Evolutionary conservation across 2,113 vertebrate genomes (phyloP).

Genomic region (Hyperoodon ampullatus): DNA sequence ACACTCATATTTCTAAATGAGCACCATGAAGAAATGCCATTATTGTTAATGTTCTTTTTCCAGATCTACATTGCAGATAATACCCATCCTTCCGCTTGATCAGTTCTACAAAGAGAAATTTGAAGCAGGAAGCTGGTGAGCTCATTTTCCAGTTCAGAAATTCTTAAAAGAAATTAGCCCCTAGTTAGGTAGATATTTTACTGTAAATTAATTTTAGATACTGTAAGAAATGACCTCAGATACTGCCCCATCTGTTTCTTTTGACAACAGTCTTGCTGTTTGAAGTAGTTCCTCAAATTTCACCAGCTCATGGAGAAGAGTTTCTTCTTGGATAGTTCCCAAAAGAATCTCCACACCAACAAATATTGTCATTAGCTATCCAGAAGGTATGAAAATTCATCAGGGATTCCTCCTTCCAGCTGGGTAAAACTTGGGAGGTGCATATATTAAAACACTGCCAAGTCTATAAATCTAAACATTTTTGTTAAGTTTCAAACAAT

Average conservation of each 20-base stretch:
- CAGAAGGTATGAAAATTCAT: slow-evolving; percentile 48
- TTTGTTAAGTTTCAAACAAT: background rate
- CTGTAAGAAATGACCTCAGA: slow-evolving; percentile 50
- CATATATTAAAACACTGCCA: slow-evolving; percentile 39
- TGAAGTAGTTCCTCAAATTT: slow-evolving; percentile 56
- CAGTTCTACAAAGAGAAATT: slow-evolving; percentile 65
- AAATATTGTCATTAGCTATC: slow-evolving; percentile 1
- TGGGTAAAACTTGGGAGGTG: slow-evolving; percentile 44
- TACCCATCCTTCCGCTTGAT: slow-evolving; percentile 54
- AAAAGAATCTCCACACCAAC: slow-evolving; percentile 17
- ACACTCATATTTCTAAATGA: slow-evolving; percentile 59
- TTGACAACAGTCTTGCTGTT: slow-evolving; percentile 39
- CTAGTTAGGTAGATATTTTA: slow-evolving; percentile 45
- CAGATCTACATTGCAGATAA: slow-evolving; percentile 60
- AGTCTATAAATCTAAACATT: background rate
- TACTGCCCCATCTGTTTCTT: background rate
- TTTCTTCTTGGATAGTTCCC: background rate
- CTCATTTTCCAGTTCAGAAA: slow-evolving; percentile 58
- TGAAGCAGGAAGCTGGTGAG: slow-evolving; percentile 25
- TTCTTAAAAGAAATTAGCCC: slow-evolving; percentile 47
- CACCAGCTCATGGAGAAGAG: background rate
- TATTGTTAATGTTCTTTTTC: slow-evolving; percentile 19
- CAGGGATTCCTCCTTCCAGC: slow-evolving; percentile 13
- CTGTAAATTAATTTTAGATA: slow-evolving; percentile 56
- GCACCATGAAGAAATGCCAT: slow-evolving; percentile 36